Evolutionary conservation across 2,888 invertebrate genomes (phyloP), one percentile per base, ranked within the genome.

Genomic region (Lysandra coridon): DNA sequence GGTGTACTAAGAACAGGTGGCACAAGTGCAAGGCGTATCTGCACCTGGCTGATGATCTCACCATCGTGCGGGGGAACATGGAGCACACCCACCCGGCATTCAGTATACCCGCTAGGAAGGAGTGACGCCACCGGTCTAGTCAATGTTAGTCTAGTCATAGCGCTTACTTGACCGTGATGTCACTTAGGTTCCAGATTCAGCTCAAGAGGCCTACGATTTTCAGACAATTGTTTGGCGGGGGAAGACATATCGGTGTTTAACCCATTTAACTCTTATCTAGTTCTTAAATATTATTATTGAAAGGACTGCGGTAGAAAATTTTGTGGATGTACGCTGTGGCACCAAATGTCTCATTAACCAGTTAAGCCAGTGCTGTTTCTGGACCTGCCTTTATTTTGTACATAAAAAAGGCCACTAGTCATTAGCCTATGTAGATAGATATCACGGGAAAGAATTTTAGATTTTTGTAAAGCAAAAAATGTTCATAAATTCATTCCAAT

Each of bases 1-100:
- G 94, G 1, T 94, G 94, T 83, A 94, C 94, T 4, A 94, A 93
- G 86, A 94, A 94, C 85, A 85, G 94, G 1, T 93, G 93, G 93
- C 93, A 94, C 80, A 90, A 86, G 76, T 94, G 94, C 83, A 93
- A 91, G 83, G 94, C 94, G 0, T 93, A 89, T 80, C 85, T 94
- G 5, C 94, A 94, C 80, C 83, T 94, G 64, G 88, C 93, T 17
- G 94, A 94, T 79, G 92, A 94, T 78, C 89, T 93, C 87, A 91
- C 90, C 0, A 92, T 94, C 3, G 91, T 93, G 0, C 88, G 93
- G 78, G 90, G 94, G 81, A 94, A 94, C 80, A 89, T 93, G 89
- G 86, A 89, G 1, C 94, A 94, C 79, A 94, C 94, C 0, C 94
- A 94, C 80, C 88, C 89, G 64, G 90, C 94, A 0, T 89, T 87